These are phyloP conservation scores for Verasper variegatus DNA, from an alignment of 2,113 vertebrate genomes.

Conservation along the genomic window DNA sequence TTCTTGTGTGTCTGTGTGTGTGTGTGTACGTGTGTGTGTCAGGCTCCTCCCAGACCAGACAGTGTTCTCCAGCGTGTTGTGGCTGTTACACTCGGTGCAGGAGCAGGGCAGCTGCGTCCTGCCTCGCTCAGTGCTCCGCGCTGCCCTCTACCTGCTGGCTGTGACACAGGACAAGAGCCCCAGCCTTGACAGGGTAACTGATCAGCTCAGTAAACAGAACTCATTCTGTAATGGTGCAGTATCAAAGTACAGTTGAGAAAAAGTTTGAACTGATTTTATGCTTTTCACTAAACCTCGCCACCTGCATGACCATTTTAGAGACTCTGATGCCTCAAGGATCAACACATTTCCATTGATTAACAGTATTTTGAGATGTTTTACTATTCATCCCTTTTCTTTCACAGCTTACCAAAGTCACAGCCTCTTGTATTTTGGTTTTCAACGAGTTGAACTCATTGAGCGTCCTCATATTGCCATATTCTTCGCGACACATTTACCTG, in stretches of 20 bases:
- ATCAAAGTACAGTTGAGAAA: too few relatives aligned
- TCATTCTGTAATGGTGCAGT: background rate
- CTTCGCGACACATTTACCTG: background rate
- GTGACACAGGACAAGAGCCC: constrained; percentile 85
- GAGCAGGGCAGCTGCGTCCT: constrained; percentile 76
- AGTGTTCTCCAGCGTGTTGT: constrained; percentile 85
- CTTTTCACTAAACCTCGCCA: too few relatives aligned
- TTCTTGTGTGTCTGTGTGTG: constrained; percentile 27
- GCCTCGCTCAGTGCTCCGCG: constrained; percentile 82
- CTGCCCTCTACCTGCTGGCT: constrained; percentile 89
- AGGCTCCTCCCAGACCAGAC: constrained; percentile 89
- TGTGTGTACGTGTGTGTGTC: constrained; percentile 27
- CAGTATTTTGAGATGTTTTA: too few relatives aligned
- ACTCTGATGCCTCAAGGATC: too few relatives aligned
- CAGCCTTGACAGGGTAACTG: constrained; percentile 82
- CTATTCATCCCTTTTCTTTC: too few relatives aligned
- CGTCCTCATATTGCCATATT: too few relatives aligned
- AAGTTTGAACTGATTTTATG: too few relatives aligned
- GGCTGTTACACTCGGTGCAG: constrained; percentile 84
- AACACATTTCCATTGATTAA: too few relatives aligned
- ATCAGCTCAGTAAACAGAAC: background rate
- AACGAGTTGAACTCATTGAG: too few relatives aligned
- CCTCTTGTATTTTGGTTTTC: too few relatives aligned
- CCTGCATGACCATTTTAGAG: too few relatives aligned
- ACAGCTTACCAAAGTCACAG: too few relatives aligned